A percentile compares a stretch with the other conserved stretches of the same genome.
phyloP scores from a whole-genome alignment of 2,888 invertebrate species.

The Parnassius smintheus region DNA sequence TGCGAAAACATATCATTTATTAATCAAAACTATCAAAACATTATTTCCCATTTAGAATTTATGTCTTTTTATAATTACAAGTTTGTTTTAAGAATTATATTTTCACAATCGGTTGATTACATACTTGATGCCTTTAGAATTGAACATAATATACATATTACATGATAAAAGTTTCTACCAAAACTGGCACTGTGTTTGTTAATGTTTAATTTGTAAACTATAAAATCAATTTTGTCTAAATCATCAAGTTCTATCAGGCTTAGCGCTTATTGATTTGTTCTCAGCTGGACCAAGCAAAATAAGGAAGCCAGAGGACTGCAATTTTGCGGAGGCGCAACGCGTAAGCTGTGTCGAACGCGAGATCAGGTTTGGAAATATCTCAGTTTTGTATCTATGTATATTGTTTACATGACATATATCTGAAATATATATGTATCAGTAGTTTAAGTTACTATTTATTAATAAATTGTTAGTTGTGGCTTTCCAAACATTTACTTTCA shows the following conservation, averaged over 20 bases:
- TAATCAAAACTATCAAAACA: constrained; percentile 2
- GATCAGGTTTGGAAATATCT: constrained; percentile 62
- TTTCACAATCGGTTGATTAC: too few species aligned
- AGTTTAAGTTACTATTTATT: constrained; percentile 18
- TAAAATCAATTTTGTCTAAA: not conserved
- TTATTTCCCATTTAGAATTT: too few species aligned
- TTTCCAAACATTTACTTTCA: constrained; percentile 15
- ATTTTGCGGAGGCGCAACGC: constrained; percentile 48
- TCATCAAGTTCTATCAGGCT: constrained; percentile 49
- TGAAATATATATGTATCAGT: constrained; percentile 24
- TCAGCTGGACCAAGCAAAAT: constrained; percentile 65
- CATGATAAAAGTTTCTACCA: not conserved
- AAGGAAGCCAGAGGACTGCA: constrained; percentile 49
- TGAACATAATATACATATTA: too few species aligned
- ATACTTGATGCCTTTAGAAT: too few species aligned
- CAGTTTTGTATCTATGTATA: constrained; percentile 42
- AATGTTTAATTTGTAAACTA: not conserved
- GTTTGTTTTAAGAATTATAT: too few species aligned
- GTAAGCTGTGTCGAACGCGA: constrained; percentile 56
- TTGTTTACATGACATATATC: constrained; percentile 48
- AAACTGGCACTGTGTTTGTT: not conserved
- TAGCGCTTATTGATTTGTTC: constrained; percentile 71
- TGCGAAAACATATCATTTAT: constrained; percentile 12
- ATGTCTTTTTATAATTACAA: too few species aligned
- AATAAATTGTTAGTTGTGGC: constrained; percentile 22